Conservation (phyloP, 92 coral and sea anemone genomes). For the Siderastrea radians region DNA sequence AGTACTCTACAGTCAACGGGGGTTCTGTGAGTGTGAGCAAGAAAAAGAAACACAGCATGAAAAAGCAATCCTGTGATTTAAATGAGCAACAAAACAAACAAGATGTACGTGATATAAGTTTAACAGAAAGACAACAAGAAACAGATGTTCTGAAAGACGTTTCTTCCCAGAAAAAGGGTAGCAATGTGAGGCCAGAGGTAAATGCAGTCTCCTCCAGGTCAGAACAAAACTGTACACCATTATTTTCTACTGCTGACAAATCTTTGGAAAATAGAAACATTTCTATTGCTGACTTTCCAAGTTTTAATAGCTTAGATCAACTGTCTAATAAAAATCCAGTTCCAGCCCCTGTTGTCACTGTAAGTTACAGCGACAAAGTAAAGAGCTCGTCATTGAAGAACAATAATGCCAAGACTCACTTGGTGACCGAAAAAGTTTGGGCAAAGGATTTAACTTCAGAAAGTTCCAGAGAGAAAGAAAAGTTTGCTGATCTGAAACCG, state of each 20-base stretch:
- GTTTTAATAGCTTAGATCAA: background rate
- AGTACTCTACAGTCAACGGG: background rate
- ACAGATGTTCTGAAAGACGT: background rate
- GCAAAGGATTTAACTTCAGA: constrained; percentile 2
- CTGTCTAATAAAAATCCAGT: background rate
- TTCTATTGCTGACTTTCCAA: background rate
- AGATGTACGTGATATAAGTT: background rate
- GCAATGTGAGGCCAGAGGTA: background rate
- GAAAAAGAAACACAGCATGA: constrained; percentile 22
- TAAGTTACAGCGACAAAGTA: constrained; percentile 37
- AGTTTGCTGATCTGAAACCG: background rate
- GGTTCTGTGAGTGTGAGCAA: background rate
- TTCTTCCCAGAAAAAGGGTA: background rate
- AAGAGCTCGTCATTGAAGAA: constrained; percentile 14
- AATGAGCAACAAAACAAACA: background rate
- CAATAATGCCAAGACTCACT: background rate
- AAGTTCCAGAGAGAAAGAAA: constrained; percentile 11
- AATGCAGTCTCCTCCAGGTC: background rate
- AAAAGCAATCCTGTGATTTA: background rate
- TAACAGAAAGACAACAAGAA: background rate
- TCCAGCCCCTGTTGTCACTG: background rate
- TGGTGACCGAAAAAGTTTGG: background rate
- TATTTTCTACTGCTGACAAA: background rate
- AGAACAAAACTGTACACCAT: background rate
- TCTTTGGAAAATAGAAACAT: background rate